phyloP scores from a whole-genome alignment of 2,888 invertebrate genomes.

The Patella pellucida region DNA sequence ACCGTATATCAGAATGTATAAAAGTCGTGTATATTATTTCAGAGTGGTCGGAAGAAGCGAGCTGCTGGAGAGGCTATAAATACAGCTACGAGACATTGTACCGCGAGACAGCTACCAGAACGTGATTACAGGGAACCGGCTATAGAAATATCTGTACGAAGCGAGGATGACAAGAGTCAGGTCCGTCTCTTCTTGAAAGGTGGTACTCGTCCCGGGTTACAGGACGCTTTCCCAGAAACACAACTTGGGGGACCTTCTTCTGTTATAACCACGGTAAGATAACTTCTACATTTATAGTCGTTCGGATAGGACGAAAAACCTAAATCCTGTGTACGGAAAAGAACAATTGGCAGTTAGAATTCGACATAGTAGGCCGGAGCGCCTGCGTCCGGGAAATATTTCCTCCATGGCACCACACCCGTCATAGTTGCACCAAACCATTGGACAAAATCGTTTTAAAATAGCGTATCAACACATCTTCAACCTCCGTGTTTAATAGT shows the following conservation, averaged over 20 bases:
- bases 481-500: too few species aligned
- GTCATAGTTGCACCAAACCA: too few species aligned
- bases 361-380: too few species aligned
- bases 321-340: too few species aligned
- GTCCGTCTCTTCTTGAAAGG: slow-evolving; percentile 33
- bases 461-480: too few species aligned
- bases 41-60: neutral
- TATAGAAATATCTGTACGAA: slow-evolving; percentile 37
- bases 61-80: neutral
- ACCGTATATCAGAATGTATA: neutral
- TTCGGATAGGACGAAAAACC: too few species aligned
- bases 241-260: slow-evolving; percentile 40
- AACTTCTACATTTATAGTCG: too few species aligned
- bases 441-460: too few species aligned
- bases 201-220: slow-evolving; percentile 39
- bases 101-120: slow-evolving; percentile 37
- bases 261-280: slow-evolving; percentile 37
- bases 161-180: slow-evolving; percentile 40
- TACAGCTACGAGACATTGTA: slow-evolving; percentile 22
- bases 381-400: too few species aligned
- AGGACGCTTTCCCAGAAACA: slow-evolving; percentile 29
- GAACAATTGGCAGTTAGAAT: too few species aligned
- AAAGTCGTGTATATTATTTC: neutral
- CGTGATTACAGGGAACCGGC: slow-evolving; percentile 47
- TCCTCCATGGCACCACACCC: too few species aligned